Conservation (phyloP, 2,113 vertebrate genomes). For the Tonatia bakeri region DNA sequence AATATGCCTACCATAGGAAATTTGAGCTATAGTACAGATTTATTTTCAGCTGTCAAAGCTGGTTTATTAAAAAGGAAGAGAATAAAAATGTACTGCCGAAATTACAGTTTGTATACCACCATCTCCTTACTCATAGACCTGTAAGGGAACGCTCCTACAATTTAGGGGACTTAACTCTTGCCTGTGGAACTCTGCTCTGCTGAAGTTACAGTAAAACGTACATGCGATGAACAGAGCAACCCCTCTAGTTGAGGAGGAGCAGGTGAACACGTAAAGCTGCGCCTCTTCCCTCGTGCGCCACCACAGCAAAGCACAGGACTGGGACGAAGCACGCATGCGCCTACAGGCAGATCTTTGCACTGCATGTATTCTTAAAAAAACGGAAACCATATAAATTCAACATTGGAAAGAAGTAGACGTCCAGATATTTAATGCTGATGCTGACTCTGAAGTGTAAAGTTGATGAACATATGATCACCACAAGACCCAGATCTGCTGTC, state of each 20-base stretch:
- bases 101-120: neutral
- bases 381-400: neutral
- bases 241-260: neutral
- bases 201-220: neutral
- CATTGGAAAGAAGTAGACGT: neutral
- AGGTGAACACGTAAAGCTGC: neutral
- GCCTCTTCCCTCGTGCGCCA: neutral
- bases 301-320: neutral
- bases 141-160: neutral
- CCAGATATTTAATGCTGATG: neutral
- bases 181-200: neutral
- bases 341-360: neutral
- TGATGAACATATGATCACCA: neutral
- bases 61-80: constrained; percentile 46
- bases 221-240: neutral
- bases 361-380: neutral
- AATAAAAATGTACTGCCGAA: neutral
- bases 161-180: neutral
- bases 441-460: neutral
- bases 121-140: neutral
- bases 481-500: neutral
- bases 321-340: neutral
- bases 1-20: constrained; percentile 78
- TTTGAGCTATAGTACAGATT: constrained; percentile 51
- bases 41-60: constrained; percentile 48